Conservation (phyloP, 2,888 invertebrate genomes). For the Entomobrya multifasciata region DNA sequence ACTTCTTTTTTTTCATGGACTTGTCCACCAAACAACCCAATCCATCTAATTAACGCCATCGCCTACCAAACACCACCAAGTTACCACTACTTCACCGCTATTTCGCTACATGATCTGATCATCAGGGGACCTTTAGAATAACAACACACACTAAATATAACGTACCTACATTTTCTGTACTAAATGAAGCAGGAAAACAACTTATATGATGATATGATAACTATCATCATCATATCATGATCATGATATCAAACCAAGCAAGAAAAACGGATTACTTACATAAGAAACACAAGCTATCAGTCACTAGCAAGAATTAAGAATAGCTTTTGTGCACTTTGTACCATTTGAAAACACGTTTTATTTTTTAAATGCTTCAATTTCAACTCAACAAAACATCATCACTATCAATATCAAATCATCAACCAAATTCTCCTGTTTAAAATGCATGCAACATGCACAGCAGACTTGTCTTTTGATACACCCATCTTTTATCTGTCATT, state of each 20-base stretch:
- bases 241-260: not conserved
- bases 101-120: not conserved
- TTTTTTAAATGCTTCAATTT: not conserved
- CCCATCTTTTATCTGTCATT: slow-evolving; percentile 2
- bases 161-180: slow-evolving; percentile 2
- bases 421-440: too few species aligned
- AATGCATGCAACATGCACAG: not conserved
- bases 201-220: slow-evolving; percentile 37
- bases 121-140: not conserved
- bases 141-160: not conserved
- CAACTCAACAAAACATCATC: not conserved
- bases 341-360: slow-evolving; percentile 28
- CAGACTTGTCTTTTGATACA: not conserved
- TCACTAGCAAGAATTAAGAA: not conserved
- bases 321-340: too few species aligned
- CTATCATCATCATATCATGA: slow-evolving; percentile 12
- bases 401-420: too few species aligned
- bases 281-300: slow-evolving; percentile 10
- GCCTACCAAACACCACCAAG: not conserved
- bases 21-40: not conserved
- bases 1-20: slow-evolving; percentile 28
- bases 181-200: slow-evolving; percentile 51
- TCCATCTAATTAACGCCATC: slow-evolving; percentile 20
- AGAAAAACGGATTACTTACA: too few species aligned
- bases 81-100: not conserved